phyloP scores from a whole-genome alignment of 2,797 vertebrate species.

The Bradypodion pumilum region DNA sequence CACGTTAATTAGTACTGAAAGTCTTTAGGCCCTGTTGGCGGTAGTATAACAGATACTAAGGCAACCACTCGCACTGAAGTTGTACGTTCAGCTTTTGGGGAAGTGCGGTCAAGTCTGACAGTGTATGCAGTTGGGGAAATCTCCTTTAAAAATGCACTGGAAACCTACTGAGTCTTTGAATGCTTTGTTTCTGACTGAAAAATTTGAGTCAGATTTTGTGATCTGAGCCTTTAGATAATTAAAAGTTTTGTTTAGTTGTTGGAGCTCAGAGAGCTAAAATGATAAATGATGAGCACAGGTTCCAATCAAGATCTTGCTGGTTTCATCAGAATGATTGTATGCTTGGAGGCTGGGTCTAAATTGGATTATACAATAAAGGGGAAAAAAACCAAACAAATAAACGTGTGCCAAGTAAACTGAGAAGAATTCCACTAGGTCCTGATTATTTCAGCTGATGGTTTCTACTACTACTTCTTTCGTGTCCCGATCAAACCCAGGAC shows the following conservation, averaged over 20 bases:
- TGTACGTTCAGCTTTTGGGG: too few species aligned
- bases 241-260: not conserved
- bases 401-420: not conserved
- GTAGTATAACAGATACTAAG: not conserved
- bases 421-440: not conserved
- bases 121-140: too few species aligned
- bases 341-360: not conserved
- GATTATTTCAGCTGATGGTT: not conserved
- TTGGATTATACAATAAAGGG: not conserved
- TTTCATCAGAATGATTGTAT: not conserved
- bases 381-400: not conserved
- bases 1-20: too few species aligned
- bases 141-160: not conserved
- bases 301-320: not conserved
- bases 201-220: not conserved
- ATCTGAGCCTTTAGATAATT: not conserved
- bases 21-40: too few species aligned
- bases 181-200: not conserved
- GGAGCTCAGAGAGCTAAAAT: not conserved
- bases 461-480: too few species aligned
- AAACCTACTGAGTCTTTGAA: not conserved
- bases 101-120: too few species aligned
- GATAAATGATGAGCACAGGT: slow-evolving; percentile 11
- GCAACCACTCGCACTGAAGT: too few species aligned
- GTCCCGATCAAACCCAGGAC: too few species aligned